Evolutionary conservation across 23 tunicate species (phyloP), one percentile per base, ranked within the genome.

Genomic region (Aplidium turbinatum): DNA sequence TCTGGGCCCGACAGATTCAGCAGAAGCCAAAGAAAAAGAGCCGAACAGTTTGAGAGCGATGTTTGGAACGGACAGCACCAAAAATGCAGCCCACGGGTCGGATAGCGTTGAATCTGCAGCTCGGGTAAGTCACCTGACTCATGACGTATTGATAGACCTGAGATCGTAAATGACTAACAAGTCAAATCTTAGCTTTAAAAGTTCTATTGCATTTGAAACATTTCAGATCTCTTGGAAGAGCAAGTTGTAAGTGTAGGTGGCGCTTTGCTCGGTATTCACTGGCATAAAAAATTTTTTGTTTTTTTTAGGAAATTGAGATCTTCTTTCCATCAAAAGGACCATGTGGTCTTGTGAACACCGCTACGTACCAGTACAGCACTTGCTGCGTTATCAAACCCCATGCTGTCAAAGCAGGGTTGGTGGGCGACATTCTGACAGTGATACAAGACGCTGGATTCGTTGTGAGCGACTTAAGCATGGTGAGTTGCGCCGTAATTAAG

Each of bases 301-400:
- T 61, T 28, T 64, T 73, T 22, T 62, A 92, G 97, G 97, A 91
- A 58, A 23, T 91, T 35, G 91, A 79, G 31, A 84, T 91, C 68
- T 90, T 90, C 75, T 91, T 91, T 62, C 79, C 86, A 24, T 50
- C 79, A 1, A 32, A 31, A 19, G 70, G 85, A 9, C 70, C 33
- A 27, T 25, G 50, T 0, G 54, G 63, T 20, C 60, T 91, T 35
- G 83, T 51, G 18, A 52, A 40, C 65, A 78, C 97, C 25, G 85
- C 86, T 18, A 58, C 73, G 67, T 68, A 47, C 38, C 62, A 76
- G 38, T 52, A 81, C 39, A 45, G 80, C 60, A 94, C 99, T 7
- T 94, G 99, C 34, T 87, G 94, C 78, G 77, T 94, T 33, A 87
- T 94, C 3, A 94, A 94, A 42, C 99, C 99, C 21, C 93, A 85